A percentile compares a stretch with the other conserved stretches of the same genome.
phyloP scores from a whole-genome alignment of 2,888 invertebrate species.

The Adelognathus sp. region DNA sequence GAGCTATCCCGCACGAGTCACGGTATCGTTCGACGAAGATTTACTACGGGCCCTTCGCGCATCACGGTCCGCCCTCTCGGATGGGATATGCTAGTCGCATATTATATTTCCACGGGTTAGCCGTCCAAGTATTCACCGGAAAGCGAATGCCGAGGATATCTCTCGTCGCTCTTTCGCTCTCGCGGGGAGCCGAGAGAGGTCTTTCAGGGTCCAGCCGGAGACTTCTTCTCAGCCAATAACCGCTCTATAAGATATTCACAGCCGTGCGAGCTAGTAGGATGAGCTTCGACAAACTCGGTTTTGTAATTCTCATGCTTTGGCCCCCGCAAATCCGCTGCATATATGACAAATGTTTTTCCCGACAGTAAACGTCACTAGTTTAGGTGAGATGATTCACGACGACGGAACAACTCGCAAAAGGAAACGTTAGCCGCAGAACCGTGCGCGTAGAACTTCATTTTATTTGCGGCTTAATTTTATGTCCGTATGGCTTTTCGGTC shows the following conservation, averaged over 20 bases:
- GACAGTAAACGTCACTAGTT: slow-evolving; percentile 79
- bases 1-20: slow-evolving; percentile 58
- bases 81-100: slow-evolving; percentile 35
- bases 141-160: slow-evolving; percentile 18
- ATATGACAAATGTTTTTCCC: slow-evolving; percentile 79
- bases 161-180: neutral
- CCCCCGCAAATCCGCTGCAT: slow-evolving; percentile 54
- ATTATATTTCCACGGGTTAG: slow-evolving; percentile 43
- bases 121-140: slow-evolving; percentile 34
- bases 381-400: slow-evolving; percentile 77
- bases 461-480: slow-evolving; percentile 79
- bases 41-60: slow-evolving; percentile 70
- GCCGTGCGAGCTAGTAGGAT: neutral
- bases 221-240: neutral
- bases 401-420: slow-evolving; percentile 63
- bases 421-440: slow-evolving; percentile 3
- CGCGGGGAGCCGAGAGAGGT: neutral
- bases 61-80: slow-evolving; percentile 58
- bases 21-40: slow-evolving; percentile 66
- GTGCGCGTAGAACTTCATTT: slow-evolving; percentile 67
- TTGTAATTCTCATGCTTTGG: slow-evolving; percentile 22
- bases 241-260: slow-evolving; percentile 17
- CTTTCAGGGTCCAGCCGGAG: neutral
- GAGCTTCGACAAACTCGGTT: slow-evolving; percentile 51
- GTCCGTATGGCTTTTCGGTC: slow-evolving; percentile 58